Percentiles rank a stretch among this genome's conserved stretches.
Conservation (phyloP, 1,140 invertebrate genomes). For the Lepidurus arcticus region DNA sequence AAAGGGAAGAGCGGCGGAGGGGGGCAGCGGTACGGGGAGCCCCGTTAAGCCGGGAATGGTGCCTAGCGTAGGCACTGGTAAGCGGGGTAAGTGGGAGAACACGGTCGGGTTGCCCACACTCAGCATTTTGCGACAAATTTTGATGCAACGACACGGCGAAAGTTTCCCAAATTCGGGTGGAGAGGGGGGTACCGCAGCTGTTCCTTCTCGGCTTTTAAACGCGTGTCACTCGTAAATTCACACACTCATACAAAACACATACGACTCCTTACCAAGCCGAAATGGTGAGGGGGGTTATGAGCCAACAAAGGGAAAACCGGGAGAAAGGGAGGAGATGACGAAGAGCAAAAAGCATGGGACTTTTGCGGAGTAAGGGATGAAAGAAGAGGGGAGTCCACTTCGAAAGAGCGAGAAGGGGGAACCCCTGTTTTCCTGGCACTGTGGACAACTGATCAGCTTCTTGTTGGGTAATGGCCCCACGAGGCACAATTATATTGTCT, state of each 20-base stretch:
- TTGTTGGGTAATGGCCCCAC: constrained; percentile 13
- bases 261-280: too few species aligned
- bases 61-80: not conserved
- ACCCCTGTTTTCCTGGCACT: not conserved
- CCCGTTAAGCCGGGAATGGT: not conserved
- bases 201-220: not conserved
- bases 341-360: not conserved
- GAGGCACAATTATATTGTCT: constrained; percentile 18
- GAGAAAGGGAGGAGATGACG: not conserved
- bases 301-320: too few species aligned
- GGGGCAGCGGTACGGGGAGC: not conserved
- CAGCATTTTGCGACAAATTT: not conserved
- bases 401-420: not conserved
- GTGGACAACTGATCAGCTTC: not conserved
- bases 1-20: constrained; percentile 1
- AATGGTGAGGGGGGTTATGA: too few species aligned
- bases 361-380: not conserved
- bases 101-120: constrained; percentile 4
- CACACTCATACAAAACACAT: too few species aligned
- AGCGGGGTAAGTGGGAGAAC: constrained; percentile 8
- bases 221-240: not conserved
- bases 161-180: not conserved
- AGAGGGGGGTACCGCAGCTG: not conserved
- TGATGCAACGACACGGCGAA: not conserved
- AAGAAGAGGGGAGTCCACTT: too few species aligned